Evolutionary conservation across 2,113 vertebrate species (phyloP).

Genomic region (Epinephelus cyanopodus): DNA sequence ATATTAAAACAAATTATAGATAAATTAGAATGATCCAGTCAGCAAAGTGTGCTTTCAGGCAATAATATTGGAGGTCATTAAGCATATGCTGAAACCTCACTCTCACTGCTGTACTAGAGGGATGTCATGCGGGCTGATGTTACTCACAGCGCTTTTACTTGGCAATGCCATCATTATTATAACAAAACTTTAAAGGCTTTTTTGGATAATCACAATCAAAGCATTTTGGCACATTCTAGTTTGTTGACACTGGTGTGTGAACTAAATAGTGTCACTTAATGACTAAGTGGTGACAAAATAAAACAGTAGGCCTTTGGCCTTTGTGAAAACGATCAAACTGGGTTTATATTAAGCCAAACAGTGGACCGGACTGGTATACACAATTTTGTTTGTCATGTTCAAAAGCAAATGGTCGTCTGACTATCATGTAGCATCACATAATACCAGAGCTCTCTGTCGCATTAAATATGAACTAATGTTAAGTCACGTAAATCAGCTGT

Average conservation of each 20-base stretch:
- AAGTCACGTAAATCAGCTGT: too few species aligned
- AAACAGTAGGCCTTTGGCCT: too few species aligned
- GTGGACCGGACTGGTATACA: too few species aligned
- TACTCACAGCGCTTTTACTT: constrained; percentile 50
- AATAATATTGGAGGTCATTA: constrained; percentile 69
- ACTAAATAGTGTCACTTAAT: not conserved
- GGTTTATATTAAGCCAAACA: too few species aligned
- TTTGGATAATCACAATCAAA: not conserved
- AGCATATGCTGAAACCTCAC: constrained; percentile 60
- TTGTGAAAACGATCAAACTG: too few species aligned
- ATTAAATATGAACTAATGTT: too few species aligned
- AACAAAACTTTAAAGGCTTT: not conserved
- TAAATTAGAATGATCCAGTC: constrained; percentile 68
- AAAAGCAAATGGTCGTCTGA: too few species aligned
- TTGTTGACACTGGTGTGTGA: not conserved
- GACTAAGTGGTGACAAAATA: not conserved
- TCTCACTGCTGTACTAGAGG: constrained; percentile 39
- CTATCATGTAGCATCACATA: too few species aligned
- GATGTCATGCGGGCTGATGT: constrained; percentile 47
- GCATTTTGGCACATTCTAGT: not conserved
- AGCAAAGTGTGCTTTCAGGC: constrained; percentile 65
- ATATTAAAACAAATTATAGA: constrained; percentile 74
- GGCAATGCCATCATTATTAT: constrained; percentile 31
- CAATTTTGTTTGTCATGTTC: too few species aligned
- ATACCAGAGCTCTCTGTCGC: too few species aligned